phyloP scores from a whole-genome alignment of 2,113 vertebrate genomes.

The Chunga burmeisteri region DNA sequence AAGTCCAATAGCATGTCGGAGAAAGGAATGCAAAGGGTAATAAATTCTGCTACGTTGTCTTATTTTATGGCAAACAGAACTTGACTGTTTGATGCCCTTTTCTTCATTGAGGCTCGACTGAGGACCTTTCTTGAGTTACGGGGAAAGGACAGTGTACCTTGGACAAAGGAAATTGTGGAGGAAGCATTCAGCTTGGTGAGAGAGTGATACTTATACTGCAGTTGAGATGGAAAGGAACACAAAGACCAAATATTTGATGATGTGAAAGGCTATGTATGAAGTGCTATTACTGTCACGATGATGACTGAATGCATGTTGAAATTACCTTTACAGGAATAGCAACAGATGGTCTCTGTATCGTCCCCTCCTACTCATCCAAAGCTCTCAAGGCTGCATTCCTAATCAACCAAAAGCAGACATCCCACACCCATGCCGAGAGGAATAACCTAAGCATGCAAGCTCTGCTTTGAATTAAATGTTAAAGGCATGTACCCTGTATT shows the following conservation, averaged over 20 bases:
- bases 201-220: not conserved
- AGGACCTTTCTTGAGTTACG: not conserved
- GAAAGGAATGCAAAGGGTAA: not conserved
- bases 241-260: conserved; percentile 10
- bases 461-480: not conserved
- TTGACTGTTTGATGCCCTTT: not conserved
- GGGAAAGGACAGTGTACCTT: not conserved
- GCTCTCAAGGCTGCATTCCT: conserved; percentile 35
- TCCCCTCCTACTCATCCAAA: conserved; percentile 40
- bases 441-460: not conserved
- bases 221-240: not conserved
- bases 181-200: not conserved
- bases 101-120: not conserved
- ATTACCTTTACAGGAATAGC: conserved; percentile 24
- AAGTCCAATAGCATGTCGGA: not conserved
- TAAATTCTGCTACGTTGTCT: not conserved
- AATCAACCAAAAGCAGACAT: conserved; percentile 14
- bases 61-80: not conserved
- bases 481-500: not conserved
- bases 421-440: not conserved
- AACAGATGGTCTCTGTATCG: conserved; percentile 36
- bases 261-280: conserved; percentile 49
- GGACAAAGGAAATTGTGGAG: not conserved
- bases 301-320: conserved; percentile 59
- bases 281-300: conserved; percentile 29